phyloP scores from a whole-genome alignment of 2,888 invertebrate species.

The Brachylomia viminalis region DNA sequence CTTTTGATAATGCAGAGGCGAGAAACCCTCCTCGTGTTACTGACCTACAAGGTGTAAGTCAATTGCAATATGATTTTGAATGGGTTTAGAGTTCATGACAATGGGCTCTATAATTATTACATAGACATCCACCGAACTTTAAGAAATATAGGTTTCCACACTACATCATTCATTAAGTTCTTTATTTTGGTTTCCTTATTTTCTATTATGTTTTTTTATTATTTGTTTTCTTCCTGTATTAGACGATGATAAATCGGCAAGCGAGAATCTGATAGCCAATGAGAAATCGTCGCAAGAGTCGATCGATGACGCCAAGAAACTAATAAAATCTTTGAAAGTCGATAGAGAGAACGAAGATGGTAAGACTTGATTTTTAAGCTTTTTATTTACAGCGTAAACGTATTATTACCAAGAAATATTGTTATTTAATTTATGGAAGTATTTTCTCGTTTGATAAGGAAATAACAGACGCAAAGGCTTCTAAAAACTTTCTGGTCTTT shows the following conservation, averaged over 20 bases:
- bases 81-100: neutral
- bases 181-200: slow-evolving; percentile 12
- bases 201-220: slow-evolving; percentile 61
- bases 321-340: slow-evolving; percentile 87
- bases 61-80: neutral
- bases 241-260: slow-evolving; percentile 79
- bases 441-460: slow-evolving; percentile 7
- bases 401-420: slow-evolving; percentile 43
- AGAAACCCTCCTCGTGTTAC: neutral
- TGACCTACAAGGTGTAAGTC: neutral
- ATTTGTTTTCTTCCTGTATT: slow-evolving; percentile 64
- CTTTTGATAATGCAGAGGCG: neutral
- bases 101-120: no score
- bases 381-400: slow-evolving; percentile 11
- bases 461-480: neutral
- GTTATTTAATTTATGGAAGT: slow-evolving; percentile 32
- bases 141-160: neutral
- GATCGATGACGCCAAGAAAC: slow-evolving; percentile 86
- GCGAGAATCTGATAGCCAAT: slow-evolving; percentile 77
- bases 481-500: neutral
- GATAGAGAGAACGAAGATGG: slow-evolving; percentile 88
- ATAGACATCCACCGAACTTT: neutral
- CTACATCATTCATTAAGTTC: neutral
- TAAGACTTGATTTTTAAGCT: slow-evolving; percentile 76
- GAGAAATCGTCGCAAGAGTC: slow-evolving; percentile 84